These are phyloP conservation scores for Drosophila nigromelanica DNA, from an alignment of 1,140 invertebrate genomes.

Conservation along the genomic window DNA sequence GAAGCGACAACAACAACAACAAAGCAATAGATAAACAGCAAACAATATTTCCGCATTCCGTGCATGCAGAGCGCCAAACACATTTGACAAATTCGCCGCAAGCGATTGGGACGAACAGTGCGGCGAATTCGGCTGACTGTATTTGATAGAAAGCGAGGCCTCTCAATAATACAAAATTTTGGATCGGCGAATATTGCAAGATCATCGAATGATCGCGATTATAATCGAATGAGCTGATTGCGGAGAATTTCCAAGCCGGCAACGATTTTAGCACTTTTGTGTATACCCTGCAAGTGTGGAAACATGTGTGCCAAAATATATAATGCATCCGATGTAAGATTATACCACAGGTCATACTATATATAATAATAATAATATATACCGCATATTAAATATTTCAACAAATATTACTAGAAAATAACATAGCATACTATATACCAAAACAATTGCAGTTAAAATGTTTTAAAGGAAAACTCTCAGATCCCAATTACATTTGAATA, in stretches of 20 bases:
- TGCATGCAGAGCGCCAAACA: conserved; percentile 45
- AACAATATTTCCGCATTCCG: conserved; percentile 77
- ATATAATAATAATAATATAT: too few species aligned
- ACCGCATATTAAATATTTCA: too few species aligned
- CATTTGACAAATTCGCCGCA: conserved; percentile 67
- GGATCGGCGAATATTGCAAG: conserved; percentile 33
- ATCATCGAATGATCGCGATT: conserved; percentile 40
- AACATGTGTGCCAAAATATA: not conserved
- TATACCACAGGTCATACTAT: too few species aligned
- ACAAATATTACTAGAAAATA: too few species aligned
- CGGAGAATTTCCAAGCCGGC: not conserved
- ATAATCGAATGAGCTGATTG: conserved; percentile 29
- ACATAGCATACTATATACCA: too few species aligned
- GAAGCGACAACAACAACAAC: conserved; percentile 32
- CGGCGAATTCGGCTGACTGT: conserved; percentile 15
- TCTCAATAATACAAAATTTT: conserved; percentile 44
- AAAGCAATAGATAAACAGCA: conserved; percentile 40
- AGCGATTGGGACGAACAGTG: conserved; percentile 5
- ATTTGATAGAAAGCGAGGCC: conserved; percentile 4
- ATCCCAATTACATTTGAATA: too few species aligned
- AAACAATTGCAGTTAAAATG: too few species aligned
- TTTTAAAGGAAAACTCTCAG: too few species aligned
- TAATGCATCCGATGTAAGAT: too few species aligned
- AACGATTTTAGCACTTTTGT: not conserved
- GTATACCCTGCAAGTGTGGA: conserved; percentile 15